Evolutionary conservation across 2,888 invertebrate genomes (phyloP), one percentile per base, ranked within the genome.

Genomic region (Pristionchus maxplancki): DNA sequence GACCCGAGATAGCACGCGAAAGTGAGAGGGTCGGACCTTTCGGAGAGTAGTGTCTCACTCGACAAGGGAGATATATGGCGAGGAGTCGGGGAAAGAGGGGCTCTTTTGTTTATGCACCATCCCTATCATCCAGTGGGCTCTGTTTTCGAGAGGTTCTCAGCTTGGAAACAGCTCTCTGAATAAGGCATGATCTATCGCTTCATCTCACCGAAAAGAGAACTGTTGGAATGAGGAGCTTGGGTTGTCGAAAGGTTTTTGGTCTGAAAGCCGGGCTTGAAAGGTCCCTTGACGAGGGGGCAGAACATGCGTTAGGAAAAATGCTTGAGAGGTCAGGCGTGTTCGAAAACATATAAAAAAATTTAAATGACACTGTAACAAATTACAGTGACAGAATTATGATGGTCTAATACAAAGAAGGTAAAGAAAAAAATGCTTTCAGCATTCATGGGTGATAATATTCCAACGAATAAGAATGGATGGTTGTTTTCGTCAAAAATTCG

Each of bases 1-100:
- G n/a, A n/a, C n/a, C n/a, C n/a, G n/a, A n/a, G n/a, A n/a, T n/a
- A n/a, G n/a, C n/a, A n/a, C n/a, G n/a, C n/a, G n/a, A n/a, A n/a
- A n/a, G n/a, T n/a, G n/a, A n/a, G n/a, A n/a, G n/a, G n/a, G n/a
- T n/a, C n/a, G n/a, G n/a, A n/a, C n/a, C n/a, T n/a, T n/a, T n/a
- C n/a, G 20, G 37, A 37, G 71, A 58, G 17, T 37, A 71, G 71
- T 71, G 37, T 71, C 71, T 78, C 78, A 15, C 44, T 28, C 78
- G 78, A 78, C 37, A 37, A 34, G 71, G 24, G 71, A 71, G 71
- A 71, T 71, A 71, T 71, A 71, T 71, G 71, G 71, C 58, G 71
- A 71, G 1, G 71, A 71, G 71, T 71, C 71, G 71, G 71, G 31
- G 71, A 58, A 58, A 58, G 71, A 40, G 37, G 31, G 9, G 1